These are phyloP conservation scores for Ecdyonurus torrentis DNA, from an alignment of 2,888 invertebrate species.

Conservation along the genomic window DNA sequence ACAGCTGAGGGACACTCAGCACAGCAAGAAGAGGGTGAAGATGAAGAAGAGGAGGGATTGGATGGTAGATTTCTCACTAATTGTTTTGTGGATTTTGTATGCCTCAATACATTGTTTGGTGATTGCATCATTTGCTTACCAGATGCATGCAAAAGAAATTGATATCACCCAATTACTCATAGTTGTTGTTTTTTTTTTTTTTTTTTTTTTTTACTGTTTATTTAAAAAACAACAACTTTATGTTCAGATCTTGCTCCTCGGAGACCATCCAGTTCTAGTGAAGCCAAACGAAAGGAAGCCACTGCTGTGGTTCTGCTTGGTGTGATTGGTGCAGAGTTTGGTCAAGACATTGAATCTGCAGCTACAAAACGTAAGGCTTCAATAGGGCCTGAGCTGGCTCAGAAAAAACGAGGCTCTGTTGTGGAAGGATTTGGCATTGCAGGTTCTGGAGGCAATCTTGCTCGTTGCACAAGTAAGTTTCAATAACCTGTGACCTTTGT, in stretches of 20 bases:
- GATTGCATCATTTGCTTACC: too few species aligned
- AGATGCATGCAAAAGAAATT: too few species aligned
- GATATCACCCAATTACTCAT: too few species aligned
- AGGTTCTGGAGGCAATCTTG: constrained; percentile 79
- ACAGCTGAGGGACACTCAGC: background rate
- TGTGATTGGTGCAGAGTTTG: constrained; percentile 96
- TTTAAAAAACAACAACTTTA: background rate
- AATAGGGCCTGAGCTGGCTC: constrained; percentile 26
- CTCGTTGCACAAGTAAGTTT: constrained; percentile 64
- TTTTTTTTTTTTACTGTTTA: background rate
- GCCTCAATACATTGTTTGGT: too few species aligned
- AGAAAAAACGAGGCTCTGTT: constrained; percentile 52
- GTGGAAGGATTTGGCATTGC: constrained; percentile 77
- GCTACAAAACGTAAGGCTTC: constrained; percentile 16
- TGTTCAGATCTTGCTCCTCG: constrained; percentile 34
- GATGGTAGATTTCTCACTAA: constrained; percentile 44
- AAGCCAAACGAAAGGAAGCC: constrained; percentile 85
- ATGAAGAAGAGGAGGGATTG: constrained; percentile 65
- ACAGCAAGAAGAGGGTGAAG: constrained; percentile 51
- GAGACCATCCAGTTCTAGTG: constrained; percentile 70
- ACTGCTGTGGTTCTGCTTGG: constrained; percentile 93
- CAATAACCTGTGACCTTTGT: background rate
- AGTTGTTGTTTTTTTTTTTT: too few species aligned
- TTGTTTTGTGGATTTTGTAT: too few species aligned
- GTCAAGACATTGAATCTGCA: constrained; percentile 65